Base-by-base conservation (phyloP, 2,888 invertebrate genomes). In the Bombyx huttoni region DNA sequence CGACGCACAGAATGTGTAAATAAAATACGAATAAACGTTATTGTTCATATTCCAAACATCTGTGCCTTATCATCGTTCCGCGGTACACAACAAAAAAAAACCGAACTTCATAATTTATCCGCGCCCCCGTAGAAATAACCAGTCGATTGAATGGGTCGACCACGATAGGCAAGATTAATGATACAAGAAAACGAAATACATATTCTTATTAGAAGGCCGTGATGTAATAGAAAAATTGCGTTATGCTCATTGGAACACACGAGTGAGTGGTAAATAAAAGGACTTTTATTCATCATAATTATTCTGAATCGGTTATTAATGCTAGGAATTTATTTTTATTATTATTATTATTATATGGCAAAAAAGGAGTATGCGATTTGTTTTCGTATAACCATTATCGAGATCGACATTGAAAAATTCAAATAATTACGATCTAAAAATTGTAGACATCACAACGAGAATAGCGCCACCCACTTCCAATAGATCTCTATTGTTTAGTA, bases 141-240 rank as follows among this genome's bases (percentile, higher is more conserved):
- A 70, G 65, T 62, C 72, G 70, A 75, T 73, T 75, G 71, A 72
- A 73, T 73, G 67, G 71, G 63, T 67, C 62, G 66, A 60, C 65
- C 62, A 58, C 68, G 68, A 65, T 65, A 67, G 62, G 64, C 64
- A 73, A 76, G 75, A 78, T 77, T 78, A 75, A 79, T 80, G 75
- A 73, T 68, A 58, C 64, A 61, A 64, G 63, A 69, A 73, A 64
- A 67, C 67, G 58, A 60, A 61, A 63, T 63, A 63, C 61, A 61
- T 61, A 61, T 60, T 59, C 60, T 58, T 59, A 60, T 60, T 61
- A 60, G 63, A 58, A 56, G 55, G 58, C 60, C 58, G 60, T 63
- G 58, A 50, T 57, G 60, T 63, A 58, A 52, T 50, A 45, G 52
- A 48, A 52, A 52, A 52, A 52, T 52, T 50, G 45, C 48, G 45